Evolutionary conservation across 2,113 vertebrate species (phyloP), one percentile per base, ranked within the genome.

Genomic region (Erpornis zantholeuca): DNA sequence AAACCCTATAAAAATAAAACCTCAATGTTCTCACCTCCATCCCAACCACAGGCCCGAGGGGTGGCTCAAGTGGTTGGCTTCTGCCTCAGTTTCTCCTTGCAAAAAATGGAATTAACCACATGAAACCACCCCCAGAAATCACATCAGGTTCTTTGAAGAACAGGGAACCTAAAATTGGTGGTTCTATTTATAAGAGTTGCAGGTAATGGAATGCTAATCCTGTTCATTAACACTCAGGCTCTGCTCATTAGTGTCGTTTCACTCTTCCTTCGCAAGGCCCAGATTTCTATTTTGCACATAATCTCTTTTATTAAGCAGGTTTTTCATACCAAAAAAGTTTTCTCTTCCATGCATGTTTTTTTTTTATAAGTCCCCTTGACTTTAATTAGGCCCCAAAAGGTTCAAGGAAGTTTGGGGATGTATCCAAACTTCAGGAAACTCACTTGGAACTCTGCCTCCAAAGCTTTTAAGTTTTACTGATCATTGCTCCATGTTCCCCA

Each of bases 311-410:
- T 96, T 91, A 96, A 87, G 78, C 60, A 86, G 65, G 25, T 92
- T 89, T 90, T 86, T 92, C 76, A 76, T 33, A 92, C 90, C 57
- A 92, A 69, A 82, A 87, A 72, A 87, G 65, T 96, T 82, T 96
- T 93, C 72, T 93, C 85, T 87, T 79, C 75, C 40, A 33, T 27
- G 42, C 38, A 49, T 79, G 35, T 12, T 70, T 94, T 92, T 94
- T 92, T 93, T 95, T 94, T 18, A 91, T 89, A 60, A 96, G 94
- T 63, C 71, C 69, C 68, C 76, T 92, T 0, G 0, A 94, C 93
- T 88, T 73, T 97, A 95, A 97, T 97, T 91, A 96, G 76, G 86
- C 91, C 93, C 75, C 86, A 83, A 82, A 97, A 94, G 93, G 82
- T 90, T 95, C 47, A 42, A 65, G 70, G 56, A 68, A 92, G 79